Evolutionary conservation across 1,140 invertebrate genomes (phyloP), one percentile per base, ranked within the genome.

Genomic region (Lasioglossum baleicum): DNA sequence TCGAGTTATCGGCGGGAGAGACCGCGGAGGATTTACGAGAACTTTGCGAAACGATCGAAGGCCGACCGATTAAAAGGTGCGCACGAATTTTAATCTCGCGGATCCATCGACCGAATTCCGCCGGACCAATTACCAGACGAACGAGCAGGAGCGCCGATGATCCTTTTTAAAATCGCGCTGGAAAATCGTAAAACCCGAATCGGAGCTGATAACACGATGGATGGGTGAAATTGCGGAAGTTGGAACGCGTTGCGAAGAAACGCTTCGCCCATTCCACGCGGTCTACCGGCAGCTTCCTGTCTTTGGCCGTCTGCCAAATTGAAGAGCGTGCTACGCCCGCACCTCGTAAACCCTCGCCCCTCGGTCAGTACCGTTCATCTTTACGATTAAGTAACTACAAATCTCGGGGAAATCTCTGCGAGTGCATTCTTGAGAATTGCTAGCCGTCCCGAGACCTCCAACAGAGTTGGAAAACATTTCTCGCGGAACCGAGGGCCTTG

Each of bases 241-340:
- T 61, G 44, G 26, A 5, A 10, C 11, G 26, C 17, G 51, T 26
- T 51, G 20, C 6, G 2, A 71, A 3, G 11, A n/a, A 15, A 44
- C 6, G 11, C 58, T 35, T 76, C 15, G 51, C 61, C 20, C 51
- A 71, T 77, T 77, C 31, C 42, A n/a, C 20, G n/a, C n/a, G 35
- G 61, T 51, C 44, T 71, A 71, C 63, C 58, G 10, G 26, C 17
- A 40, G n/a, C 22, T 71, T 64, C 44, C 35, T 42, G 40, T 58
- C 22, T 63, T 78, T 78, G 75, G 58, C 42, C 17, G 3, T 1
- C 26, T 20, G 75, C 75, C 75, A 78, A 72, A 64, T 42, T 42
- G 40, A 71, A 53, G 22, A 78, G 26, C 51, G 11, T 15, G 13
- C 10, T 26, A 53, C 40, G 60, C 40, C 48, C 22, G 5, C 20